Conservation (phyloP, 2,797 vertebrate genomes). For the Bucorvus abyssinicus region DNA sequence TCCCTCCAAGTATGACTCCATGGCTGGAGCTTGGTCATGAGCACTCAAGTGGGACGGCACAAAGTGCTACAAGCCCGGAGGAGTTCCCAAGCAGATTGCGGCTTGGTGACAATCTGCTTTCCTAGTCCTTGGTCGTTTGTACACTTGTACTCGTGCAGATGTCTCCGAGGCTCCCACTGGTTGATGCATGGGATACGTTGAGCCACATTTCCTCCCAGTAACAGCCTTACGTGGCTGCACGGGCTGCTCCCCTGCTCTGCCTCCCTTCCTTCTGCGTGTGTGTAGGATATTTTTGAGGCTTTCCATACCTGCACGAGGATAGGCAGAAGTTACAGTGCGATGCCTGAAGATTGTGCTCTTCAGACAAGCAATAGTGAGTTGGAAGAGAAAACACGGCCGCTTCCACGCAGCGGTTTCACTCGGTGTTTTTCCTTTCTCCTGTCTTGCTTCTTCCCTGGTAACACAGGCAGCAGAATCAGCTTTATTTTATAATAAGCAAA, state of each 20-base stretch:
- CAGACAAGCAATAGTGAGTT: background rate
- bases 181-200: fast-evolving
- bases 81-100: slow-evolving; percentile 3
- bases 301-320: background rate
- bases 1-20: background rate
- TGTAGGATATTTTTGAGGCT: background rate
- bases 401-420: background rate
- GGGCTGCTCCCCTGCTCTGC: background rate
- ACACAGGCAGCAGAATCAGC: background rate
- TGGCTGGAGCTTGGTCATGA: background rate
- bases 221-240: background rate
- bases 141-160: background rate
- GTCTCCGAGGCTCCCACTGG: background rate
- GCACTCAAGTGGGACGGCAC: background rate
- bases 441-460: background rate
- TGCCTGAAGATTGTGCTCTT: background rate
- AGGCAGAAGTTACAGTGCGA: background rate
- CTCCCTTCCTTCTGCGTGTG: background rate
- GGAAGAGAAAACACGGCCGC: background rate
- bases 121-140: background rate
- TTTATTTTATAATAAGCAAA: background rate
- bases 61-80: background rate
- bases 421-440: background rate
- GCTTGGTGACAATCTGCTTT: background rate
- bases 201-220: background rate